Evolutionary conservation across 2,888 invertebrate genomes (phyloP), one percentile per base, ranked within the genome.

Genomic region (Aplocera efformata): DNA sequence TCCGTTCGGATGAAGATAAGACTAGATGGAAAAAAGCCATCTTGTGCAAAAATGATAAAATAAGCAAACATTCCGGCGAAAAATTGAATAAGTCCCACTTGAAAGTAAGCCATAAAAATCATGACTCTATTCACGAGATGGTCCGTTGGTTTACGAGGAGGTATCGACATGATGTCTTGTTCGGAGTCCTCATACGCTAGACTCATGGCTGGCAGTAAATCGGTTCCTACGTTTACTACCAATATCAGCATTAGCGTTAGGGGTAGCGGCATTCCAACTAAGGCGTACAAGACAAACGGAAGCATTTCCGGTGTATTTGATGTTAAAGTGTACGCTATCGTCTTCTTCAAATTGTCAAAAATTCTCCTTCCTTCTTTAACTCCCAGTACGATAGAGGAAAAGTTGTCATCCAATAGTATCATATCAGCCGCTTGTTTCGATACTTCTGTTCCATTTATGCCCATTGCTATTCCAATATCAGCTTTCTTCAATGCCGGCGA

Each of bases 391-490:
- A 96, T 96, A 0, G 96, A 96, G 1, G 95, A 92, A 70, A 96
- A 96, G 76, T 96, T 96, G 67, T 96, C 96, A 61, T 96, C 96
- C 59, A 96, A 81, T 17, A 96, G 83, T 57, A 96, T 96, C 96
- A 96, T 96, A 71, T 97, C 96, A 1, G 96, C 96, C 0, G 96
- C 96, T 77, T 96, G 95, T 73, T 96, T 96, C 0, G 94, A 94
- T 5, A 92, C 94, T 67, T 94, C 94, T 2, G 93, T 92, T 0
- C 94, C 94, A 9, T 90, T 90, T 35, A 94, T 94, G 6, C 94
- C 94, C 94, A 94, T 94, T 0, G 94, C 94, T 10, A 94, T 90
- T 11, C 94, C 94, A 41, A 94, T 94, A 55, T 96, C 95, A 7
- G 96, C 96, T 74, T 94, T 94, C 67, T 95, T 95, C 37, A 96